Percentiles rank a stretch among this genome's conserved stretches.
These are phyloP conservation scores for Diacarnus erythraeanus DNA, from an alignment of 37 sponge, comb jelly and placozoan species.

Conservation along the genomic window DNA sequence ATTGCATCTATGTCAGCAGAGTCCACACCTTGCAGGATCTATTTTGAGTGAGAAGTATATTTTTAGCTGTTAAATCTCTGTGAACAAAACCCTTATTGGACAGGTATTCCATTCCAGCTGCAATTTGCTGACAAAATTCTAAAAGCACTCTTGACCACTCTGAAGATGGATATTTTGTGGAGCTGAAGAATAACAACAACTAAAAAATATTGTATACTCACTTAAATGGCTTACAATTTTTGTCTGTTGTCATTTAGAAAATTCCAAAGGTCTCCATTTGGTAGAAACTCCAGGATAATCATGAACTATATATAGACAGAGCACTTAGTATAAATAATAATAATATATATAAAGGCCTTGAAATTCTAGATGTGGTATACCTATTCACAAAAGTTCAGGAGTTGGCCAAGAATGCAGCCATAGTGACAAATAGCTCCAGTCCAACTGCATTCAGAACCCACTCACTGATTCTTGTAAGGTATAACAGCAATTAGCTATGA, in stretches of 20 bases:
- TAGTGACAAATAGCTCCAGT: too few species aligned
- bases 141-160: background rate
- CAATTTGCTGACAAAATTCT: constrained; percentile 49
- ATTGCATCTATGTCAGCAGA: background rate
- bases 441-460: too few species aligned
- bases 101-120: constrained; percentile 65
- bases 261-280: constrained; percentile 34
- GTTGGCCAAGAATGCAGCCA: too few species aligned
- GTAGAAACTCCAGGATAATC: constrained; percentile 49
- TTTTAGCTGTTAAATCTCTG: constrained; percentile 71
- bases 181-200: background rate
- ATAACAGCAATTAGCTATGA: too few species aligned
- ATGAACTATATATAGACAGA: constrained; percentile 18
- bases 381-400: too few species aligned
- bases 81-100: constrained; percentile 50
- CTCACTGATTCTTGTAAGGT: too few species aligned
- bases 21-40: constrained; percentile 34
- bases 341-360: too few species aligned
- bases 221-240: constrained; percentile 3
- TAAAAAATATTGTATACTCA: too few species aligned
- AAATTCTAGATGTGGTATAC: too few species aligned
- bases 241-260: constrained; percentile 20
- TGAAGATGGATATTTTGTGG: background rate
- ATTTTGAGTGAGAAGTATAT: constrained; percentile 46
- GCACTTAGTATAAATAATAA: too few species aligned